These are phyloP conservation scores for Remorina albescens DNA, from an alignment of 2,797 vertebrate species.

Conservation along the genomic window DNA sequence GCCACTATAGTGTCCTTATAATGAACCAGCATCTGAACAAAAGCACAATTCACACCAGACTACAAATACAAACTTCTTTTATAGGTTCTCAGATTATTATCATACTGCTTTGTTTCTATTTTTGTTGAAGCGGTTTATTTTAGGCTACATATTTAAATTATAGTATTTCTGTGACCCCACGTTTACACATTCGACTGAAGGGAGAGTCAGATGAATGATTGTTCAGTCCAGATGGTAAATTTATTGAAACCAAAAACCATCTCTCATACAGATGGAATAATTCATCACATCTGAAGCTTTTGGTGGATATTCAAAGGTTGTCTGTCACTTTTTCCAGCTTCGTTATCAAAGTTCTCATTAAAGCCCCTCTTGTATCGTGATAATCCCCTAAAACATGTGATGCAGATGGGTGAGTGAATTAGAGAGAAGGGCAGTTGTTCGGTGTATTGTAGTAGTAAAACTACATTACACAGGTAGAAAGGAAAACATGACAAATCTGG, in stretches of 20 bases:
- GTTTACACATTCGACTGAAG: not conserved
- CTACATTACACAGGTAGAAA: not conserved
- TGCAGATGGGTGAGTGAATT: not conserved
- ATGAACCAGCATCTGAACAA: constrained; percentile 22
- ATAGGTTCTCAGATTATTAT: not conserved
- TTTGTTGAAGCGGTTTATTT: not conserved
- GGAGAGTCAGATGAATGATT: not conserved
- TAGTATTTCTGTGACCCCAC: not conserved
- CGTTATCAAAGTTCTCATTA: not conserved
- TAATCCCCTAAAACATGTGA: not conserved
- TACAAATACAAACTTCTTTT: constrained; percentile 39
- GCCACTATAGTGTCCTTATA: constrained; percentile 45
- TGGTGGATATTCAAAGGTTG: not conserved
- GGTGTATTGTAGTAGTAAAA: not conserved
- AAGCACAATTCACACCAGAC: constrained; percentile 7
- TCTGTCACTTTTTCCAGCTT: not conserved
- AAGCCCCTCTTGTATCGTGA: not conserved
- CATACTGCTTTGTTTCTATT: not conserved
- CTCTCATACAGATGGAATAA: not conserved
- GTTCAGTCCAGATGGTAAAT: not conserved
- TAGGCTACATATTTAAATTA: not conserved
- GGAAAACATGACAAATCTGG: not conserved
- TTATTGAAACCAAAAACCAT: not conserved
- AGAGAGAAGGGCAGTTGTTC: not conserved
- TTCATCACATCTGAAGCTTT: not conserved